Evolutionary conservation across 2,888 invertebrate genomes (phyloP).

Genomic region (Trachelus tabidus): DNA sequence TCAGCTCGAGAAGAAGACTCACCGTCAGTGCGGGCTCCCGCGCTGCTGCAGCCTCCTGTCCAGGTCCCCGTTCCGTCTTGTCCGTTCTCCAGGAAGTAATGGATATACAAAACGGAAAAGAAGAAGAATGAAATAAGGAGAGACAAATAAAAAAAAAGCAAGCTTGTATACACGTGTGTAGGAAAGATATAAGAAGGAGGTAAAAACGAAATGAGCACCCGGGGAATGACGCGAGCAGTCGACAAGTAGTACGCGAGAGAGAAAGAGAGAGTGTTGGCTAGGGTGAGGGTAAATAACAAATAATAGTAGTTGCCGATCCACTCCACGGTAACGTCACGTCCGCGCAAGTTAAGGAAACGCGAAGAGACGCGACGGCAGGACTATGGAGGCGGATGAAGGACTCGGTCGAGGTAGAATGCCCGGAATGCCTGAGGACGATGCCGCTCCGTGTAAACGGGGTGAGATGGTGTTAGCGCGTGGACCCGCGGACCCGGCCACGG

Average conservation of each 20-base stretch:
- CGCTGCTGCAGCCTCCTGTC: conserved; percentile 14
- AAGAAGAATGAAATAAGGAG: background rate
- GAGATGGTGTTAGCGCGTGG: conserved; percentile 55
- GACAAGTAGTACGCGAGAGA: background rate
- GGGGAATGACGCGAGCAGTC: background rate
- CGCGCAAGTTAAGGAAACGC: background rate
- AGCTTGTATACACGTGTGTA: background rate
- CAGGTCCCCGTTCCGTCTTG: background rate
- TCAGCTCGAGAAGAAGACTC: conserved; percentile 25
- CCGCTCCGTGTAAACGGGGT: conserved; percentile 24
- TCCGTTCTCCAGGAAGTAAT: conserved; percentile 17
- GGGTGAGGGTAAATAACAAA: background rate
- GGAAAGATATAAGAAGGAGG: background rate
- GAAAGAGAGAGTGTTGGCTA: background rate
- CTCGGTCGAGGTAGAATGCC: background rate
- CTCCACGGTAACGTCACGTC: background rate
- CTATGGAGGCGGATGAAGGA: conserved; percentile 1
- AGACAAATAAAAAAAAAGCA: background rate
- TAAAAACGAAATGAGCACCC: background rate
- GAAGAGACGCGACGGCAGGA: background rate
- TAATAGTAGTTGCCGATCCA: background rate
- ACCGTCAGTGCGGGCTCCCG: conserved; percentile 60
- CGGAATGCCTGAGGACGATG: background rate
- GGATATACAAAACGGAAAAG: conserved; percentile 8
- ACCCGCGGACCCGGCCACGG: conserved; percentile 49